Evolutionary conservation across 2,113 vertebrate species (phyloP).

Genomic region (Cathartes aura): DNA sequence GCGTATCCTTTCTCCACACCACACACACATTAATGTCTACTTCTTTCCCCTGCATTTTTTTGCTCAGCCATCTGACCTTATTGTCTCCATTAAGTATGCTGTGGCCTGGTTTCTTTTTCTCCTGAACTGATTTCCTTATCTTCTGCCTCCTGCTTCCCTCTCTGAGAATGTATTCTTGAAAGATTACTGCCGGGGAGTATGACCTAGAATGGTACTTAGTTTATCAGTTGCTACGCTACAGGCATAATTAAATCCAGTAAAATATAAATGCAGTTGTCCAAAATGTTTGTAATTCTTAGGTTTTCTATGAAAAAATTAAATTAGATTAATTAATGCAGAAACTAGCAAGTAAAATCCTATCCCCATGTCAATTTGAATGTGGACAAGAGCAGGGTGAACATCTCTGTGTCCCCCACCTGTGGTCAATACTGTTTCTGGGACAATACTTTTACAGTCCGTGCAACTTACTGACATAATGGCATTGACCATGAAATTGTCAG

Average conservation of each 20-base stretch:
- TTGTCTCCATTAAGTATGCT: background rate
- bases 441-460: background rate
- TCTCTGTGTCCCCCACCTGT: background rate
- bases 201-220: conserved; percentile 19
- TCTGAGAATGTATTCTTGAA: conserved; percentile 8
- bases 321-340: background rate
- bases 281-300: background rate
- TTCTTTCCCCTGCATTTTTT: background rate
- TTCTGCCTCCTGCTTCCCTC: background rate
- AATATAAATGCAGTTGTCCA: background rate
- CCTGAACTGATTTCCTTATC: conserved; percentile 8
- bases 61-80: background rate
- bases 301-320: background rate
- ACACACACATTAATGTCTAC: background rate
- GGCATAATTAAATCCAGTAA: background rate
- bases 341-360: background rate
- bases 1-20: background rate
- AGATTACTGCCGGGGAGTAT: conserved; percentile 19
- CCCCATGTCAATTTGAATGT: background rate
- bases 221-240: background rate
- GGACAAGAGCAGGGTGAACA: background rate
- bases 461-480: background rate
- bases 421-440: background rate
- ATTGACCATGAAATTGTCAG: background rate
- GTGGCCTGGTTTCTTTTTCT: background rate